These are phyloP conservation scores for Drosophila nr. perissopoda DNA, from an alignment of 2,888 invertebrate species.

Conservation along the genomic window DNA sequence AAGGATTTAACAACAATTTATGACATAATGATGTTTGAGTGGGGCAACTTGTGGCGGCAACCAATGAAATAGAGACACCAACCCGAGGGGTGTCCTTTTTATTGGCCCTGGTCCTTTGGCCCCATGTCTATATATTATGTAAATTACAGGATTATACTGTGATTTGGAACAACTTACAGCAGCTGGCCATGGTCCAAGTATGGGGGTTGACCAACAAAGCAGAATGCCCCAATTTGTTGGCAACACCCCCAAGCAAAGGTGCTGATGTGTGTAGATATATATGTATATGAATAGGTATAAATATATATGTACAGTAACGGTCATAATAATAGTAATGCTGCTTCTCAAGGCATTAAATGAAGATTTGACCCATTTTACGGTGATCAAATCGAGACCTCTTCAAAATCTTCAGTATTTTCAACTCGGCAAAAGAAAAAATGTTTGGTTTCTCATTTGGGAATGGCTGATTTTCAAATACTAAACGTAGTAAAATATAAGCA, in stretches of 20 bases:
- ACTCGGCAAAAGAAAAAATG: background rate
- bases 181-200: conserved; percentile 57
- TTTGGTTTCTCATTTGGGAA: background rate
- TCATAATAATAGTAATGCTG: background rate
- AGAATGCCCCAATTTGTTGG: conserved; percentile 43
- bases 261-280: conserved; percentile 35
- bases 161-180: conserved; percentile 73
- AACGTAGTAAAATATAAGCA: background rate
- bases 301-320: background rate
- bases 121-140: conserved; percentile 73
- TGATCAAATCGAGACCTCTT: background rate
- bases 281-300: background rate
- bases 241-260: conserved; percentile 34
- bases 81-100: conserved; percentile 41
- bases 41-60: conserved; percentile 59
- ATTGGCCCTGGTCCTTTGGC: conserved; percentile 24
- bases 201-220: conserved; percentile 27
- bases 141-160: conserved; percentile 79
- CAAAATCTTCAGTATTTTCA: background rate
- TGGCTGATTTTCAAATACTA: background rate
- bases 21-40: conserved; percentile 76
- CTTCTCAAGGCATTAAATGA: background rate
- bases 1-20: conserved; percentile 80
- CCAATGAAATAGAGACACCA: conserved; percentile 42
- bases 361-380: background rate